Conservation (phyloP, 2,113 vertebrate species). For the Micronycteris hirsuta region DNA sequence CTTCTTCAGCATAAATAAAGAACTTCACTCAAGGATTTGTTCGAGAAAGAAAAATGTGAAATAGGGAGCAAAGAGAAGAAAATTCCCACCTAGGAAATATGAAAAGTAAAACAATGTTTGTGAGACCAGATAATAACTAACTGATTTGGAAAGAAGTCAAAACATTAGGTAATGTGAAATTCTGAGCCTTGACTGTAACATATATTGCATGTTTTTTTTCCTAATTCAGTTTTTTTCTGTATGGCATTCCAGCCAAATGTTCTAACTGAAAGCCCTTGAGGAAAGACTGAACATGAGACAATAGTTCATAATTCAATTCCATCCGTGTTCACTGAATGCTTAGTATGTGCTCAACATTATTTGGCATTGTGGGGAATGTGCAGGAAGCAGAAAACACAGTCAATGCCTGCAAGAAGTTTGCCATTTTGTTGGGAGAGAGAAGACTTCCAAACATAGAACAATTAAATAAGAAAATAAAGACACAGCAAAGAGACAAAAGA, state of each 20-base stretch:
- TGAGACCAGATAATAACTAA: slow-evolving; percentile 55
- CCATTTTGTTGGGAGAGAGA: not conserved
- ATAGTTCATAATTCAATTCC: slow-evolving; percentile 69
- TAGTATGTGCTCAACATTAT: slow-evolving; percentile 34
- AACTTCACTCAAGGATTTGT: not conserved
- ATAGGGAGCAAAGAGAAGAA: not conserved
- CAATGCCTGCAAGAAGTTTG: not conserved
- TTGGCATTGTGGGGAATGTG: not conserved
- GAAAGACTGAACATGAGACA: slow-evolving; percentile 68
- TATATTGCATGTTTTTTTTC: slow-evolving; percentile 56
- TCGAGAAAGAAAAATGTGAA: not conserved
- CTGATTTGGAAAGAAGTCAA: slow-evolving; percentile 62
- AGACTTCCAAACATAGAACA: not conserved
- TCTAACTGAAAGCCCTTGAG: slow-evolving; percentile 70
- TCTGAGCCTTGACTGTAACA: slow-evolving; percentile 51
- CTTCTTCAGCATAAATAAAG: slow-evolving; percentile 52
- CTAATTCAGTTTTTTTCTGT: slow-evolving; percentile 65
- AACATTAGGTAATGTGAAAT: slow-evolving; percentile 63
- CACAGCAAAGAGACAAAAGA: not conserved
- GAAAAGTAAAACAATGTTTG: slow-evolving; percentile 20
- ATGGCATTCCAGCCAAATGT: slow-evolving; percentile 61
- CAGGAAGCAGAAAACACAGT: slow-evolving; percentile 39
- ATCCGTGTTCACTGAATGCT: slow-evolving; percentile 42
- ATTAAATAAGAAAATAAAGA: not conserved
- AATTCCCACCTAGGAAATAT: not conserved